These are phyloP conservation scores for Cephus cinctus DNA, from an alignment of 1,140 invertebrate species.

Conservation along the genomic window DNA sequence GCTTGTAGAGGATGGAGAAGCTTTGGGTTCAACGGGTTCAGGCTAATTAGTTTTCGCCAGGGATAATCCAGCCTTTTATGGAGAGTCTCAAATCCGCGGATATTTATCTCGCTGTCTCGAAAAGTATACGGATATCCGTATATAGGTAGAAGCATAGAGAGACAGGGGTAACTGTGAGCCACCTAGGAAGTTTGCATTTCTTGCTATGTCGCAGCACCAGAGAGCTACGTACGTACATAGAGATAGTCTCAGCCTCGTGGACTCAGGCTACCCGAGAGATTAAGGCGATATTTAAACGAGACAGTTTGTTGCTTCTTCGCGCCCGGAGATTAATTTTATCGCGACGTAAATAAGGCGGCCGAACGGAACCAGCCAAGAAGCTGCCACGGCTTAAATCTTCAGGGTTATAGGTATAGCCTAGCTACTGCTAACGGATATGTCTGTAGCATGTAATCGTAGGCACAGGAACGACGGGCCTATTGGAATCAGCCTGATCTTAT, in stretches of 20 bases:
- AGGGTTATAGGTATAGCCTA: neutral
- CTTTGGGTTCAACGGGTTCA: no score
- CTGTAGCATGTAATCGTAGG: neutral
- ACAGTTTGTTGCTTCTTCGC: neutral
- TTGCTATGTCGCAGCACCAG: neutral
- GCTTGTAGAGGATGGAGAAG: conserved; percentile 11
- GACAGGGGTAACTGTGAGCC: neutral
- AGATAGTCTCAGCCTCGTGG: no score
- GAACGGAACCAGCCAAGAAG: neutral
- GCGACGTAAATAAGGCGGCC: neutral
- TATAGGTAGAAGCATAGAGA: no score
- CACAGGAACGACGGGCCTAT: neutral
- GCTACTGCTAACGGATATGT: neutral
- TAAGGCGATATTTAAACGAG: conserved; percentile 17
- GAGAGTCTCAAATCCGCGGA: neutral
- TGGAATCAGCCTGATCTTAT: neutral
- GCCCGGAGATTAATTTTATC: conserved; percentile 1
- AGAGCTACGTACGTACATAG: neutral
- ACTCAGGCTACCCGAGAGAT: conserved; percentile 5
- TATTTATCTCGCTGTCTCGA: neutral
- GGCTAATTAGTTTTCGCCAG: conserved; percentile 14
- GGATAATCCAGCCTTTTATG: neutral
- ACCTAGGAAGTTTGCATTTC: neutral
- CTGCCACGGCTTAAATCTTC: neutral
- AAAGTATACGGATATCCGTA: no score